These are phyloP conservation scores for Chaetops frenatus DNA, from an alignment of 2,113 vertebrate species.

Conservation along the genomic window DNA sequence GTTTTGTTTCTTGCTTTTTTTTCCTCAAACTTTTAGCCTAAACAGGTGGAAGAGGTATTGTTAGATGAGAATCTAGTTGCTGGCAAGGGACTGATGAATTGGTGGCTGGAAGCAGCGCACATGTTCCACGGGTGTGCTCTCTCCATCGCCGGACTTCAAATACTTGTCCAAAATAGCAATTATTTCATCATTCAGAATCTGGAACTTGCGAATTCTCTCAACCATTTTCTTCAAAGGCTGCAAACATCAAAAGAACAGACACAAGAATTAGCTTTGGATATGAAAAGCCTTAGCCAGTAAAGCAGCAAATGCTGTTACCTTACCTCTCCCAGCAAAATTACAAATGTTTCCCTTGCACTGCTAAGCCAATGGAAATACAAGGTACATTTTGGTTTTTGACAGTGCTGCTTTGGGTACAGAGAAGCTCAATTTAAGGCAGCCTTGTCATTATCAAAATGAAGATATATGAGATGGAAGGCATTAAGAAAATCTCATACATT, in stretches of 20 bases:
- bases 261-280: neutral
- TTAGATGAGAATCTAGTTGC: slow-evolving; percentile 71
- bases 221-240: slow-evolving; percentile 99
- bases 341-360: neutral
- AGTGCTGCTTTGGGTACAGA: neutral
- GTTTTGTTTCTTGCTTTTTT: neutral
- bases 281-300: neutral
- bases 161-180: slow-evolving; percentile 94
- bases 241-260: neutral
- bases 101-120: slow-evolving; percentile 98
- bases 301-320: neutral
- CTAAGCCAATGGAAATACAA: neutral
- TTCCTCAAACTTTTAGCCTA: neutral
- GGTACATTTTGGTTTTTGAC: neutral
- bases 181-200: slow-evolving; percentile 93
- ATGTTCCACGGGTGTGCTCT: slow-evolving; percentile 93
- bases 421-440: neutral
- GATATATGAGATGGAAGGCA: neutral
- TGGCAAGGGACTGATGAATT: slow-evolving; percentile 96
- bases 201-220: slow-evolving; percentile 96
- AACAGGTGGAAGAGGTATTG: neutral
- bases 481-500: neutral
- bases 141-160: slow-evolving; percentile 91
- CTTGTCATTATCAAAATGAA: neutral
- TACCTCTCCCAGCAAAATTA: neutral